Base-by-base conservation (phyloP, 2,797 vertebrate species). In the Lerista edwardsae region DNA sequence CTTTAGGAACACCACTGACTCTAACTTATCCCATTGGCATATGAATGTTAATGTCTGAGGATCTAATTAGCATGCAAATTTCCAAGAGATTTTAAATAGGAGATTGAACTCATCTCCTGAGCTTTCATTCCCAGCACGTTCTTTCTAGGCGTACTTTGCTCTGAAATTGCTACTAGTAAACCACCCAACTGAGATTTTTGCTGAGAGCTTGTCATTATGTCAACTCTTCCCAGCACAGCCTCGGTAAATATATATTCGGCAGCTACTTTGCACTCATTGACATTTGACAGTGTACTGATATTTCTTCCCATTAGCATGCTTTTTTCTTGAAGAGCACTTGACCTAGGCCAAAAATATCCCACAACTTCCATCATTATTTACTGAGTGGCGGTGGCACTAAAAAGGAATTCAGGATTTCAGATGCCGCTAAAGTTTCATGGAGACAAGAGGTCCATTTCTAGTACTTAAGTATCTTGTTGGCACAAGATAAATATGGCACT, bases 401-500 rank as follows among this genome's bases (percentile, higher is more conserved):
- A 80, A 75, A 87, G 86, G 91, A 82, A 83, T 84, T 55, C 82
- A 79, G 76, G 82, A 67, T 94, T 94, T 93, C 86, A 84, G 62
- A 89, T 88, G 74, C 89, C 91, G 82, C 77, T 80, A 76, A 57
- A 93, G 86, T 93, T 94, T 89, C 75, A 86, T 0, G 23, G 86
- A 90, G 90, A 92, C 69, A 86, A 90, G 87, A 90, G 84, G 77
- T 83, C 39, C 88, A 89, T 91, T 92, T 92, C 79, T 92, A 84
- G 82, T 2, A 3, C 75, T 91, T 77, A 90, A 93, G 88, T 91
- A 90, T 84, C 84, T 93, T 77, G 62, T 92, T 82, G 65, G 75
- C 82, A 94, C 91, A 44, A 69, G 86, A 88, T 92, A 93, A 93
- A 95, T 92, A 90, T 90, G 92, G 93, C 94, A 92, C 94, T 94